A percentile compares a stretch with the other conserved stretches of the same genome.
Evolutionary conservation across 2,888 invertebrate species (phyloP).

Genomic region (Trachelus troglodyta): DNA sequence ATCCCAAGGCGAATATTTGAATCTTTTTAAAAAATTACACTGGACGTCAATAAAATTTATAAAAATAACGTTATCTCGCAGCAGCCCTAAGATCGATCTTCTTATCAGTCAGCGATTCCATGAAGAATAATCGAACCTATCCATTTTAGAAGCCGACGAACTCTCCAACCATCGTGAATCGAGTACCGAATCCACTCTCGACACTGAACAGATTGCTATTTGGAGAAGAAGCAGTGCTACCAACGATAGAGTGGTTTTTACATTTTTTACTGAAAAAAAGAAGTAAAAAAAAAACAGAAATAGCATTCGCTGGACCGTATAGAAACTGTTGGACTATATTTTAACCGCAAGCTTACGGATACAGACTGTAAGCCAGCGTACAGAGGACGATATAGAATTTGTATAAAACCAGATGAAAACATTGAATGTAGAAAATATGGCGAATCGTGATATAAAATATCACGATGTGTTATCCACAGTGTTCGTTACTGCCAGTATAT

Average conservation of each 20-base stretch:
- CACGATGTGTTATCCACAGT: not conserved
- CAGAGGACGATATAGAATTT: not conserved
- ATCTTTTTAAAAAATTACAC: not conserved
- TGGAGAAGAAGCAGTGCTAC: not conserved
- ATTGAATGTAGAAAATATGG: not conserved
- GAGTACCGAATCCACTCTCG: not conserved
- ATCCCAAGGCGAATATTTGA: not conserved
- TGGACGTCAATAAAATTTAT: not conserved
- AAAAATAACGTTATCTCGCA: not conserved
- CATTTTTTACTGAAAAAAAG: not conserved
- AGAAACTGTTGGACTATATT: not conserved
- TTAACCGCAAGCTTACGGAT: not conserved
- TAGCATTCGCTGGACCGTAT: not conserved
- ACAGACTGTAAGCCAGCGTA: not conserved
- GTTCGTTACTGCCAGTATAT: not conserved
- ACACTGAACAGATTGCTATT: not conserved
- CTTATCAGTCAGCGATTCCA: conserved; percentile 20
- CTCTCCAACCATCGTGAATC: not conserved
- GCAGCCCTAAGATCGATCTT: not conserved
- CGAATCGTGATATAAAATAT: not conserved
- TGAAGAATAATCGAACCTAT: conserved; percentile 27
- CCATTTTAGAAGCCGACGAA: not conserved
- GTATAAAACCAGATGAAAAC: not conserved
- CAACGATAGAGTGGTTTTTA: not conserved
- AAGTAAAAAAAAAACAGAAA: not conserved